Conservation (phyloP, 2,113 vertebrate species). For the Aptenodytes forsteri region DNA sequence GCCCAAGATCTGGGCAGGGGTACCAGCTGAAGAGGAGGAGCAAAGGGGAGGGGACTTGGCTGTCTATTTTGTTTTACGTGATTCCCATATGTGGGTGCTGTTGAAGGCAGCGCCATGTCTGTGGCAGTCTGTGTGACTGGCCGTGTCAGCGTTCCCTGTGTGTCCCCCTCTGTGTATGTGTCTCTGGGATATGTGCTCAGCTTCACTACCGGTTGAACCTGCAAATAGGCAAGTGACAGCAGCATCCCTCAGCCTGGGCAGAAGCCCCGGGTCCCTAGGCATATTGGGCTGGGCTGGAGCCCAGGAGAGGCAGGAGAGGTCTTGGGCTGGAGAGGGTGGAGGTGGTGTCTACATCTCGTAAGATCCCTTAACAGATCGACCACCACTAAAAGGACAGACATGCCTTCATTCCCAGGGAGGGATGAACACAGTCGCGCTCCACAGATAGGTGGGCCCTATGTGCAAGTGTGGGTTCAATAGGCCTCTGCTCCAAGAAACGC, state of each 20-base stretch:
- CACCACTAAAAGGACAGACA: not conserved
- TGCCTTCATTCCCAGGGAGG: not conserved
- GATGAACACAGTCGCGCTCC: rapidly evolving
- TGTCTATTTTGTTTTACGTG: not conserved
- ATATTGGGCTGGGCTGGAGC: too few relatives aligned
- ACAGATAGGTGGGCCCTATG: not conserved
- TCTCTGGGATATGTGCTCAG: not conserved
- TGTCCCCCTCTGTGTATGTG: too few relatives aligned
- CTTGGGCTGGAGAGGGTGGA: not conserved
- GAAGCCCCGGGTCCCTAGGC: not conserved
- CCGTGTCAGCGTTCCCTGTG: not conserved
- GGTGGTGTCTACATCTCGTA: not conserved
- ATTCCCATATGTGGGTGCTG: not conserved
- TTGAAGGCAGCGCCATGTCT: not conserved
- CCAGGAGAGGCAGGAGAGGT: not conserved
- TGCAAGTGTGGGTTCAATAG: not conserved
- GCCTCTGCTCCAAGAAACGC: not conserved
- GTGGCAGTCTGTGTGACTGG: not conserved
- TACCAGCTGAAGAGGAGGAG: not conserved
- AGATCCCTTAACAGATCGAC: not conserved
- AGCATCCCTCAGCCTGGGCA: not conserved
- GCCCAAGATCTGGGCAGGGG: not conserved
- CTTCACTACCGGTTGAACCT: not conserved
- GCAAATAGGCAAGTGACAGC: not conserved
- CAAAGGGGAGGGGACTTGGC: not conserved